A percentile compares a stretch with the other conserved stretches of the same genome.
phyloP scores from a whole-genome alignment of 2,888 invertebrate species.

The Camponotus fellah region DNA sequence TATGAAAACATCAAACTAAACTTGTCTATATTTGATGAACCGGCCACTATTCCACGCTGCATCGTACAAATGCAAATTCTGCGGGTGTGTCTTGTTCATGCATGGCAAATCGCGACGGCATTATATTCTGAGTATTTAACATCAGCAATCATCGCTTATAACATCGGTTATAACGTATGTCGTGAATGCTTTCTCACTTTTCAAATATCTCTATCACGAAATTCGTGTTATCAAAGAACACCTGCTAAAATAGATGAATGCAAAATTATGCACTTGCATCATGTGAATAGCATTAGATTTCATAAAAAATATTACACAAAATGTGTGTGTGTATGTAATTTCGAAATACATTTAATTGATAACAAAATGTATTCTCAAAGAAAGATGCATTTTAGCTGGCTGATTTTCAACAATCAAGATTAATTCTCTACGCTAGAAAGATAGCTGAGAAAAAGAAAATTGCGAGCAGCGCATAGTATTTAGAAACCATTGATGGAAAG shows the following conservation, averaged over 20 bases:
- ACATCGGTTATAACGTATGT: background rate
- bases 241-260: background rate
- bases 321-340: background rate
- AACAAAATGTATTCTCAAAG: background rate
- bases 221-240: background rate
- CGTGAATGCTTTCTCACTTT: background rate
- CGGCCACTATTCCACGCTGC: constrained; percentile 15
- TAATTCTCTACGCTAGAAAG: background rate
- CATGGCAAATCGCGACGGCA: background rate
- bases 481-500: background rate
- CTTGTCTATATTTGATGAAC: constrained; percentile 4
- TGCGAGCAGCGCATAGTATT: background rate
- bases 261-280: background rate
- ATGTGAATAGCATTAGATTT: background rate
- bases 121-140: background rate
- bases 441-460: background rate
- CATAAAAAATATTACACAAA: background rate
- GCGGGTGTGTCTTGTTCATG: constrained; percentile 11
- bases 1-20: constrained; percentile 27
- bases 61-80: constrained; percentile 33
- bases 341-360: background rate
- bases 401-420: background rate
- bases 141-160: background rate
- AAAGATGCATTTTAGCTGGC: background rate
- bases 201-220: background rate